Evolutionary conservation across 30 jellyfish, hydroid and myxozoan species (phyloP), one percentile per base, ranked within the genome.

Genomic region (Cassiopea xamachana): DNA sequence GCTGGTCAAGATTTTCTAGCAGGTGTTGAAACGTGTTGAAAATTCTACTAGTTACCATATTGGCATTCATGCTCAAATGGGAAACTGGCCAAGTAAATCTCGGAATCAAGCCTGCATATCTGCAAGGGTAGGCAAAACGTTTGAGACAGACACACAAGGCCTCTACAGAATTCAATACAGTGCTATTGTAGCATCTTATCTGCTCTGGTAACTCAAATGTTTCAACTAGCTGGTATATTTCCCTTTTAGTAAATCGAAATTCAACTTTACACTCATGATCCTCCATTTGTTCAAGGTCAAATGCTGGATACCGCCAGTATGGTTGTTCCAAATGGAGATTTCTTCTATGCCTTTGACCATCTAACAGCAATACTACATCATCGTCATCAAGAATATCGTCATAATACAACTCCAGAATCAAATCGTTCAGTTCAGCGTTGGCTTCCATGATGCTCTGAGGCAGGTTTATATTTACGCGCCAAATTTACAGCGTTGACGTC

Each of bases 41-140:
- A 50, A 89, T 80, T 15, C 27, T 43, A 59, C 79, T 51, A 44
- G 80, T 58, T 59, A 69, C 87, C 39, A 49, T 17, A 68, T 89
- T 89, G 58, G 86, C 82, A 27, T 79, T 70, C 67, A 72, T 80
- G 72, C 86, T 44, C 69, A 79, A 72, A 68, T 89, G 96, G 45
- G 96, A 92, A 49, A 69, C 91, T 45, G 92, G 91, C 61, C 96
- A 75, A 43, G 92, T 85, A 89, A 78, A 89, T 48, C 91, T 79
- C 19, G 79, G 87, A 17, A 89, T 79, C 87, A 89, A 51, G 58
- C 79, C 96, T 39, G 64, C 70, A 89, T 89, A 89, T 48, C 96
- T 60, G 78, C 96, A 89, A n/a, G 96, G 96, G 72, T 89, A 89
- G 48, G 92, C 96, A 60, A 89, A 73, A 14, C 96, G 60, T 75